A percentile compares a stretch with the other conserved stretches of the same genome.
These are phyloP conservation scores for Rostratula benghalensis DNA, from an alignment of 2,113 vertebrate species.

Conservation along the genomic window DNA sequence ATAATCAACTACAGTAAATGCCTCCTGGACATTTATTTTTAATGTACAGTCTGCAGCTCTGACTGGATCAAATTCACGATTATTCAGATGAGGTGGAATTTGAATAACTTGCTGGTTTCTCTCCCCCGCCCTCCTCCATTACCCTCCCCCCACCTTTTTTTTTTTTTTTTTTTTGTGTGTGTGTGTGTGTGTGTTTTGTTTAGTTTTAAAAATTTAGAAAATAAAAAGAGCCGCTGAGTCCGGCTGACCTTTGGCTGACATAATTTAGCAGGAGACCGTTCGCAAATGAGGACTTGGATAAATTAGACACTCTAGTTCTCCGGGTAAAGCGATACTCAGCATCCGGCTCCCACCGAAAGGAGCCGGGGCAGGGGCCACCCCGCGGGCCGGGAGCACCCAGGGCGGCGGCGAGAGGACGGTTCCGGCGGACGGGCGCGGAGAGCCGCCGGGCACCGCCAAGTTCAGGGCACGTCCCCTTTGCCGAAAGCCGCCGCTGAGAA, in stretches of 20 bases:
- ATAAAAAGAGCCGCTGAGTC: constrained; percentile 47
- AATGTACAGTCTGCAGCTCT: constrained; percentile 45
- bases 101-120: constrained; percentile 41
- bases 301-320: constrained; percentile 61
- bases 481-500: background rate
- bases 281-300: constrained; percentile 65
- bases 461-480: background rate
- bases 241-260: constrained; percentile 75
- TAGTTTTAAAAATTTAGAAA: constrained; percentile 48
- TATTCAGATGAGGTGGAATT: constrained; percentile 54
- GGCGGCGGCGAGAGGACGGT: background rate
- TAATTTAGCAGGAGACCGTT: constrained; percentile 47
- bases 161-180: too few species aligned
- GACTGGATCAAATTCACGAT: constrained; percentile 59
- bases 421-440: background rate
- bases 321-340: constrained; percentile 27
- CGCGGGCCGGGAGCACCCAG: background rate
- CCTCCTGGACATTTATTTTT: constrained; percentile 57
- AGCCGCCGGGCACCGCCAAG: background rate
- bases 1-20: background rate
- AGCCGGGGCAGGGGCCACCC: background rate
- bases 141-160: background rate
- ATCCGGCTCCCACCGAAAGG: background rate
- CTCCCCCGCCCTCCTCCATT: background rate
- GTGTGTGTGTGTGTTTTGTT: background rate